phyloP scores from a whole-genome alignment of 2,113 vertebrate genomes.

The Corythornis vintsioides region DNA sequence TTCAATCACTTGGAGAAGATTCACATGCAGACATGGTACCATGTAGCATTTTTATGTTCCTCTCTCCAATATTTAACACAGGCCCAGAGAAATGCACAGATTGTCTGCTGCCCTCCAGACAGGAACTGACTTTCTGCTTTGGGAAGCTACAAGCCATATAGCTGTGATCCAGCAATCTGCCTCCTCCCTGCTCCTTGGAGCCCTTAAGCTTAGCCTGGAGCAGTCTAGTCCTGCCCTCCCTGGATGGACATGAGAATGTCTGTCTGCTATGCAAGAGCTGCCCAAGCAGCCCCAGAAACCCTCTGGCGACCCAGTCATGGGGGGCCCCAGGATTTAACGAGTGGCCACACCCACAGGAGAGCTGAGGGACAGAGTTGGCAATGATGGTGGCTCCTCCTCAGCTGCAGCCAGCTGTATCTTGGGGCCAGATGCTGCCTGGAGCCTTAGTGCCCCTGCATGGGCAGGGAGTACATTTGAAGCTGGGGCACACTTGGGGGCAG shows the following conservation, averaged over 20 bases:
- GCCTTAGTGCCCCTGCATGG: background rate
- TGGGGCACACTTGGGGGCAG: background rate
- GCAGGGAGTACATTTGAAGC: background rate
- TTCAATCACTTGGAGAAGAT: background rate
- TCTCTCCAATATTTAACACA: background rate
- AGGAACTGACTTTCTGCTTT: background rate
- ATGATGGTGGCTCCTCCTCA: background rate
- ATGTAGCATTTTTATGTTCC: background rate
- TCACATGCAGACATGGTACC: accelerated
- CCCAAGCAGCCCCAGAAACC: background rate
- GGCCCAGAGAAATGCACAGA: background rate
- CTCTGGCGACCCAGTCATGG: background rate
- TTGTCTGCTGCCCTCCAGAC: background rate
- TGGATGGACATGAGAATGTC: background rate
- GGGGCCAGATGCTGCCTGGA: background rate
- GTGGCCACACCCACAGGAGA: accelerated
- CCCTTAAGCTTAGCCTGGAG: too few relatives aligned
- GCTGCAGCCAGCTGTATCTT: background rate
- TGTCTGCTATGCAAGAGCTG: background rate
- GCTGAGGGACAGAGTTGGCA: background rate
- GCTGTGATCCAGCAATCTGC: background rate
- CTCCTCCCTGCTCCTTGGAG: background rate
- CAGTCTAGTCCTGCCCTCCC: background rate
- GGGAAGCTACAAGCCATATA: background rate
- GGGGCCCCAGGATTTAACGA: background rate